These are phyloP conservation scores for Notarius quadriscutis DNA, from an alignment of 2,113 vertebrate genomes.

Conservation along the genomic window DNA sequence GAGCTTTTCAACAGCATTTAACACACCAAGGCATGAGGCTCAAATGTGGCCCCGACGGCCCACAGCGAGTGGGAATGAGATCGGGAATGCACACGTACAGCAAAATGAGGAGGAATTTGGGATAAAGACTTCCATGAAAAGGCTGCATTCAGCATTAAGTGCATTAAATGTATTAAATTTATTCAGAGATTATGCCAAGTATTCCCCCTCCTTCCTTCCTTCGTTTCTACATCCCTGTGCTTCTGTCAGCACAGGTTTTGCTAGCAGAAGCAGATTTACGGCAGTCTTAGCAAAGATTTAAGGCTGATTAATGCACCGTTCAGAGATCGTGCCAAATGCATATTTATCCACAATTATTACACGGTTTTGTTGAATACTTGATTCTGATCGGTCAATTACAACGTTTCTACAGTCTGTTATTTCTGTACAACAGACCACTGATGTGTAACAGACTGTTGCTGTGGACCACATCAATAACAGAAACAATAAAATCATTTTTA, in stretches of 20 bases:
- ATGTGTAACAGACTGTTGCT: too few relatives aligned
- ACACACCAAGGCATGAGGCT: slow-evolving; percentile 14
- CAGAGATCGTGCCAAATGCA: not conserved
- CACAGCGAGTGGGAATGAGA: not conserved
- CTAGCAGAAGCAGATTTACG: slow-evolving; percentile 31
- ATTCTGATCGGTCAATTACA: too few relatives aligned
- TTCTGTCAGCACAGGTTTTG: not conserved
- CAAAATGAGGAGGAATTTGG: not conserved
- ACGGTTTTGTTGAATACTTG: too few relatives aligned
- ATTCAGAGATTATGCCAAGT: not conserved
- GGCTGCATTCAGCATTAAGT: not conserved
- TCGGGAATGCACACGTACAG: not conserved
- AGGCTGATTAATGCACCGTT: not conserved
- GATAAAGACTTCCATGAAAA: not conserved
- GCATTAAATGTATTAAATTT: slow-evolving; percentile 14
- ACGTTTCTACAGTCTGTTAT: too few relatives aligned
- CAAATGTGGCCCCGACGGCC: slow-evolving; percentile 7
- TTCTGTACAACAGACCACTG: too few relatives aligned
- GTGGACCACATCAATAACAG: too few relatives aligned
- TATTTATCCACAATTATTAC: not conserved
- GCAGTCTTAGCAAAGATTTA: slow-evolving; percentile 16
- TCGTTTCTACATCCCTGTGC: not conserved
- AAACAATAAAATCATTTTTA: too few relatives aligned
- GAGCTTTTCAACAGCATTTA: not conserved
- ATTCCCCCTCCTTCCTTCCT: slow-evolving; percentile 12